A percentile compares a stretch with the other conserved stretches of the same genome.
phyloP scores from a whole-genome alignment of 2,888 invertebrate genomes.

The Serripes groenlandicus region DNA sequence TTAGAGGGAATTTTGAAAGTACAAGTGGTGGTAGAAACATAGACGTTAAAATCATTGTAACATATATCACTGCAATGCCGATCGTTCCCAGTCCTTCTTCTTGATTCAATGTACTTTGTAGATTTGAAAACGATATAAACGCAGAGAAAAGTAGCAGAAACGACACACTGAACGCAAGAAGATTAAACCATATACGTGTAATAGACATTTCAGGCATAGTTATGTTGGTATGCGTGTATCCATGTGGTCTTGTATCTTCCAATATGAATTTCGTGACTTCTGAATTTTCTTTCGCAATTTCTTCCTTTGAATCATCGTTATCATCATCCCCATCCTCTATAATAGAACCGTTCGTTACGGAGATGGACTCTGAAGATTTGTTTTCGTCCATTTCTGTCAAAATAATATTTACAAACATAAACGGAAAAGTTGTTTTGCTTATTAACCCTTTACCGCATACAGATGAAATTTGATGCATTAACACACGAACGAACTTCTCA shows the following conservation, averaged over 20 bases:
- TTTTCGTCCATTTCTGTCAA: too few relatives aligned
- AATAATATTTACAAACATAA: too few relatives aligned
- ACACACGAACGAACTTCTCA: too few relatives aligned
- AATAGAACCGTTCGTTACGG: too few relatives aligned
- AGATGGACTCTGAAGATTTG: too few relatives aligned
- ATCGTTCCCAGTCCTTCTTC: background rate
- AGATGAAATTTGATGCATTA: too few relatives aligned
- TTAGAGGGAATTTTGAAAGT: background rate
- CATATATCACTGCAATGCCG: background rate
- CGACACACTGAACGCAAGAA: background rate
- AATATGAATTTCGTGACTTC: too few relatives aligned
- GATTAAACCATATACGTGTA: constrained; percentile 2
- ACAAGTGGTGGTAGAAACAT: background rate
- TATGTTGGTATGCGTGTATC: background rate
- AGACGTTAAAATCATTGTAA: background rate
- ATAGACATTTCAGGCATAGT: background rate
- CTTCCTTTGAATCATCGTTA: too few relatives aligned
- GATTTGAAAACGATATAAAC: background rate
- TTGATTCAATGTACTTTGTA: background rate
- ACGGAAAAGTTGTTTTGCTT: too few relatives aligned
- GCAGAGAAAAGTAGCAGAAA: constrained; percentile 7
- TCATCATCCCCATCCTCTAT: too few relatives aligned
- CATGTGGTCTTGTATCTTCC: background rate
- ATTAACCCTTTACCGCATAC: too few relatives aligned
- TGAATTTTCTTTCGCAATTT: too few relatives aligned